Conservation (phyloP, 2,797 vertebrate genomes). For the Chromis chromis region DNA sequence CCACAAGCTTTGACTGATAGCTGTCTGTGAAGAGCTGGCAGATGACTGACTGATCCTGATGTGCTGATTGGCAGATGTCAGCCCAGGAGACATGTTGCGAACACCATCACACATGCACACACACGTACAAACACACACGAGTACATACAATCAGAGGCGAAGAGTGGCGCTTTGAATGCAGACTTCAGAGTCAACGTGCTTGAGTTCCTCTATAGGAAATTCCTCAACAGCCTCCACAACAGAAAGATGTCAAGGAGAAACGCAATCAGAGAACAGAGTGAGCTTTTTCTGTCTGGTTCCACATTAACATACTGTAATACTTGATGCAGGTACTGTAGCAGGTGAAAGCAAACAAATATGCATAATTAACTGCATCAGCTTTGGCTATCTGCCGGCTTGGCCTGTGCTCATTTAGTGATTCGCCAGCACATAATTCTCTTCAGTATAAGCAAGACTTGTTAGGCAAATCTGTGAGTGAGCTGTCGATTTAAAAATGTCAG, state of each 20-base stretch:
- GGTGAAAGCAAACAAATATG: constrained; percentile 38
- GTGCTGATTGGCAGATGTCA: constrained; percentile 71
- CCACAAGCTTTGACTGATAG: constrained; percentile 56
- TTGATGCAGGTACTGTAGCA: constrained; percentile 10
- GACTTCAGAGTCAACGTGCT: constrained; percentile 35
- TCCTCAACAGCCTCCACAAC: constrained; percentile 4
- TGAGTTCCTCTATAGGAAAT: constrained; percentile 16
- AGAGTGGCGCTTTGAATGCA: constrained; percentile 1
- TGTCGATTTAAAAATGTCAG: constrained; percentile 53
- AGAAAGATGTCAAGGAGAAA: constrained; percentile 26
- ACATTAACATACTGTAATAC: background rate
- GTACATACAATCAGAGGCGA: constrained; percentile 5
- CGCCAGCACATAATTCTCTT: constrained; percentile 24
- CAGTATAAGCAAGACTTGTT: constrained; percentile 27
- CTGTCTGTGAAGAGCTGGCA: constrained; percentile 60
- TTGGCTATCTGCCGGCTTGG: constrained; percentile 24
- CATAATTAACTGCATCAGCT: constrained; percentile 30
- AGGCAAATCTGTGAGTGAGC: constrained; percentile 41
- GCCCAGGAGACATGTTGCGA: constrained; percentile 48
- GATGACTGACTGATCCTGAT: constrained; percentile 66
- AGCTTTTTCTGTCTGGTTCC: constrained; percentile 8
- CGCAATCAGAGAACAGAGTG: background rate
- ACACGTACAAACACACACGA: background rate
- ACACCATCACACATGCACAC: constrained; percentile 6
- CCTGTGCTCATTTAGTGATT: constrained; percentile 27